A percentile compares a stretch with the other conserved stretches of the same genome.
These are phyloP conservation scores for Metalampra italica DNA, from an alignment of 2,888 invertebrate species.

Conservation along the genomic window DNA sequence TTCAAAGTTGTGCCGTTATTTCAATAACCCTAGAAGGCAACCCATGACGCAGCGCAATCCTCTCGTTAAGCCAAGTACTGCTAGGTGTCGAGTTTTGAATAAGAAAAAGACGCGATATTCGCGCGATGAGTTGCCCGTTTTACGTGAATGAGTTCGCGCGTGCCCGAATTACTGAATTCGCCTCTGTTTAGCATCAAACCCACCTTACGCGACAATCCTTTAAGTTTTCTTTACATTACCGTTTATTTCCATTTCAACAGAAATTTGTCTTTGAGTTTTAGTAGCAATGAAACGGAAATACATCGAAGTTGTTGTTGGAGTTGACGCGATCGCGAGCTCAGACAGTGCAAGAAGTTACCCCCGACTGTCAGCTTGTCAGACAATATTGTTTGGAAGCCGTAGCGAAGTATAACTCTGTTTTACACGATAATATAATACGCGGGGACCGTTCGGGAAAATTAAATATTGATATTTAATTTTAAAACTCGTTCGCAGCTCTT, in stretches of 20 bases:
- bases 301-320: not conserved
- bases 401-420: slow-evolving; percentile 15
- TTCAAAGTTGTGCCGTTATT: no score
- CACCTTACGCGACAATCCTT: not conserved
- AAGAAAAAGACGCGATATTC: slow-evolving; percentile 28
- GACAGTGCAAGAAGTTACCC: slow-evolving; percentile 3
- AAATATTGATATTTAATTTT: slow-evolving; percentile 17
- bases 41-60: slow-evolving; percentile 2
- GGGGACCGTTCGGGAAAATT: slow-evolving; percentile 22
- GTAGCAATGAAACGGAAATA: slow-evolving; percentile 2
- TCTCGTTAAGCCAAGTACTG: slow-evolving; percentile 13
- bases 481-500: not conserved
- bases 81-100: slow-evolving; percentile 37
- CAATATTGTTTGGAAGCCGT: slow-evolving; percentile 20
- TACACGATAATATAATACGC: slow-evolving; percentile 20
- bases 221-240: not conserved
- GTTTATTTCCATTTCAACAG: not conserved
- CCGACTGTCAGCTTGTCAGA: slow-evolving; percentile 19
- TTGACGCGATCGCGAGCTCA: not conserved
- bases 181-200: slow-evolving; percentile 1
- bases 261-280: not conserved
- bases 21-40: not conserved
- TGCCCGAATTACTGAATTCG: slow-evolving; percentile 28
- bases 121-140: slow-evolving; percentile 34
- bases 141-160: slow-evolving; percentile 28